A percentile compares a stretch with the other conserved stretches of the same genome.
phyloP scores from a whole-genome alignment of 2,113 vertebrate genomes.

The Cololabis saira region DNA sequence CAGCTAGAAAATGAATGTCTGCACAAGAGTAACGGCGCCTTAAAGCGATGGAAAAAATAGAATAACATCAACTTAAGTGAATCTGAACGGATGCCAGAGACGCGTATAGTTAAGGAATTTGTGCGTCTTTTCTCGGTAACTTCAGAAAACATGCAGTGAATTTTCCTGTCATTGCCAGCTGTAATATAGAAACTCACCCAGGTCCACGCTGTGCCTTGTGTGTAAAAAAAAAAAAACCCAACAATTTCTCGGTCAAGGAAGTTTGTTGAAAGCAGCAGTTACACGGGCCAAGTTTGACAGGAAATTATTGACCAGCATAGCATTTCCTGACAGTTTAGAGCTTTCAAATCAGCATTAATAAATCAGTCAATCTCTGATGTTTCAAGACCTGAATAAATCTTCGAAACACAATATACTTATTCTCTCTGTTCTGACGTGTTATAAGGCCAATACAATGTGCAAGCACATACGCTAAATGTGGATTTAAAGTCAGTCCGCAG shows the following conservation, averaged over 20 bases:
- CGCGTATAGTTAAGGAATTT: slow-evolving; percentile 18
- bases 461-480: not conserved
- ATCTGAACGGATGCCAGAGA: slow-evolving; percentile 34
- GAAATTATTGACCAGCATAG: not conserved
- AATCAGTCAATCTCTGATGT: not conserved
- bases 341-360: not conserved
- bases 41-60: not conserved
- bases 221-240: slow-evolving; percentile 5
- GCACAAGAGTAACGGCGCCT: slow-evolving; percentile 16
- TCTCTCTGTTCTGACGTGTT: not conserved
- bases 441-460: not conserved
- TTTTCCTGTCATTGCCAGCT: slow-evolving; percentile 23
- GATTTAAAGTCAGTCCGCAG: not conserved
- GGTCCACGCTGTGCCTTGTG: slow-evolving; percentile 38
- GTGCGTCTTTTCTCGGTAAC: slow-evolving; percentile 24
- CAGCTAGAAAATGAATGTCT: slow-evolving; percentile 15
- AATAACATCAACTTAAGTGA: slow-evolving; percentile 24
- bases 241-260: not conserved
- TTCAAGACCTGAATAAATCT: not conserved
- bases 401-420: not conserved
- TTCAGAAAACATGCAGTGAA: slow-evolving; percentile 14
- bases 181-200: slow-evolving; percentile 37
- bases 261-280: slow-evolving; percentile 16
- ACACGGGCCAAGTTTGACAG: slow-evolving; percentile 10
- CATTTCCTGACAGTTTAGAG: not conserved